Evolutionary conservation across 2,113 vertebrate genomes (phyloP), one percentile per base, ranked within the genome.

Genomic region (Microcebus lehilahytsara): DNA sequence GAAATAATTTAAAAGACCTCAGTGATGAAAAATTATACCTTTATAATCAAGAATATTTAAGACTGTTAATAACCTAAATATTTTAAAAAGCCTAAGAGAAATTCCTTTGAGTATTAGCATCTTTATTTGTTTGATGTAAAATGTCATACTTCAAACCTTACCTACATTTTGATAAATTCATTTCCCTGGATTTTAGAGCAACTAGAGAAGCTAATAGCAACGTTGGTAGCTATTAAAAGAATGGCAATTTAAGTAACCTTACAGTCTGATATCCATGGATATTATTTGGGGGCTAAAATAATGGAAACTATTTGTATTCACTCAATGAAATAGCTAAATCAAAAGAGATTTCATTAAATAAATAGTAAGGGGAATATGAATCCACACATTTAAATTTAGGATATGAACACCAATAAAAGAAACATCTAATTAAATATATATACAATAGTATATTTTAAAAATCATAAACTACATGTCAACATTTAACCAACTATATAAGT

Each of bases 1-100:
- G 8, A 97, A 97, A 97, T 77, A 0, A 89, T 58, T 34, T 89
- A 97, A 95, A 51, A 6, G 0, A 6, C 96, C 91, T 96, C 42
- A 96, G 0, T 42, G 77, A 56, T 95, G 19, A 96, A 89, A 97
- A 95, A 89, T 95, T 94, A 67, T 69, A 85, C 88, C 0, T 0
- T 69, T 96, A 46, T 0, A 0, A 93, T 16, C 80, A 81, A 69
- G 25, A 58, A 93, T 75, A 79, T 62, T 34, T 34, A 40, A 72
- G 40, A 77, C 46, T 97, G 14, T 66, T 27, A 85, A 0, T 91
- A 91, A 60, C 16, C 6, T 56, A 42, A 93, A 87, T 96, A 87
- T 62, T 77, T 87, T 80, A 89, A 72, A 75, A 89, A 72, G 30
- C 1, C 8, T 22, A 11, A 85, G 10, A 92, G 6, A 37, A 71